Evolutionary conservation across 2,888 invertebrate genomes (phyloP), one percentile per base, ranked within the genome.

Genomic region (Noctua pronuba): DNA sequence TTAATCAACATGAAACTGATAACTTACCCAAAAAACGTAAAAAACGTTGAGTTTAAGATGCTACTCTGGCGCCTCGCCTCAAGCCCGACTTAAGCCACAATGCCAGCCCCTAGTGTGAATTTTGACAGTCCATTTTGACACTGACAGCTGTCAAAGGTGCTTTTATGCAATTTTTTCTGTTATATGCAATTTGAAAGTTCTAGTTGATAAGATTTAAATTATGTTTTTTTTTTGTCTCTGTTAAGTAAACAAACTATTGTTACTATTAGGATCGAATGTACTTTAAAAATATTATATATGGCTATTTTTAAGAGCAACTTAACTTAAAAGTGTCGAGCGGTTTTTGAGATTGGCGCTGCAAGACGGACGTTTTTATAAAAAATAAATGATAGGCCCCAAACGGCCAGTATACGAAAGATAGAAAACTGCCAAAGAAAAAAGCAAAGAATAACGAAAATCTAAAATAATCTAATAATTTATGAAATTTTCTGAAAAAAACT

Each of bases 351-450:
- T 80, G 77, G 80, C 76, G 73, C 77, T 85, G 73, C 55, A 66
- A 79, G 81, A 84, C 69, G 69, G 65, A 78, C 28, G 28, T 78
- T 82, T 79, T 80, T 62, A 62, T 62, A 62, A 35, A 62, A 75
- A 73, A 82, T 24, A 65, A 41, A 69, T 79, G 69, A 73, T 82
- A 64, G 89, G 86, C 85, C 83, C 65, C 41, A 69, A 74, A 86
- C 41, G 86, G 89, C 89, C 88, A 85, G 90, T 91, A 91, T 92
- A 91, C 91, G 90, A 91, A 87, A 85, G 82, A 85, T 86, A 80
- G 41, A 58, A 80, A 87, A 93, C 91, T 93, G 93, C 93, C 93
- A 94, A 94, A 93, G 93, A 93, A 74, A 64, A 75, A 91, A 88
- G 88, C 91, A 92, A 93, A 93, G 91, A 92, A 79, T 38, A 86